Base-by-base conservation (phyloP, 1,140 invertebrate species). In the Ericerus pela region DNA sequence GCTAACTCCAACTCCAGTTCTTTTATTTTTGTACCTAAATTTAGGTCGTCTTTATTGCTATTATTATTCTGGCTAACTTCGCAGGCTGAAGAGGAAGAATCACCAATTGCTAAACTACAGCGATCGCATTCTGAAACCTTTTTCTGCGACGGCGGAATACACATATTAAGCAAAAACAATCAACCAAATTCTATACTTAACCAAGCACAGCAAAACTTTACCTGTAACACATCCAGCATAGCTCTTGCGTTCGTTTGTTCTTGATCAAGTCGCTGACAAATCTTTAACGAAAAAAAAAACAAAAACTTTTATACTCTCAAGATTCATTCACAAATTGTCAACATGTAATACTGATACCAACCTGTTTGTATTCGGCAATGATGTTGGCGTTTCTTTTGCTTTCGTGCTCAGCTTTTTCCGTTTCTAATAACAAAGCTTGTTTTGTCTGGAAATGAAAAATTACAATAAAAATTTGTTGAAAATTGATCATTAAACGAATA, bases 1-100 rank as follows among this genome's bases (percentile, higher is more conserved):
- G 94, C 95, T 55, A 99, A 71, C 67, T 98, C 94, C 51, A 97
- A 72, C 68, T 99, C 95, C 22, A 98, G 72, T 68, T 96, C 91
- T 11, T 87, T 76, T 54, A 96, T 81, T 62, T 85, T 79, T 56
- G 77, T 70, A 28, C 58, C 66, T 53, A 55, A 56, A 20, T 55
- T 30, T 41, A 54, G 41, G 53, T 63, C 55, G 8, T 26, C 22
- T 56, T 57, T 36, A 53, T 27, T 18, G n/a, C n/a, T 30, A 18
- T 36, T 51, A 16, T 29, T 41, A 24, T 47, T 47, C 20, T 47
- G 41, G 8, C 20, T 47, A 5, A 10, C 18, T n/a, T n/a, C n/a
- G n/a, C n/a, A n/a, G n/a, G n/a, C n/a, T n/a, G n/a, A n/a, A n/a
- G n/a, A n/a, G 4, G n/a, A 2, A 6, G 29, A 54, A 36, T 33